Percentiles rank a stretch among this genome's conserved stretches.
Conservation (phyloP, 1,140 invertebrate species). For the Ectropis grisescens region DNA sequence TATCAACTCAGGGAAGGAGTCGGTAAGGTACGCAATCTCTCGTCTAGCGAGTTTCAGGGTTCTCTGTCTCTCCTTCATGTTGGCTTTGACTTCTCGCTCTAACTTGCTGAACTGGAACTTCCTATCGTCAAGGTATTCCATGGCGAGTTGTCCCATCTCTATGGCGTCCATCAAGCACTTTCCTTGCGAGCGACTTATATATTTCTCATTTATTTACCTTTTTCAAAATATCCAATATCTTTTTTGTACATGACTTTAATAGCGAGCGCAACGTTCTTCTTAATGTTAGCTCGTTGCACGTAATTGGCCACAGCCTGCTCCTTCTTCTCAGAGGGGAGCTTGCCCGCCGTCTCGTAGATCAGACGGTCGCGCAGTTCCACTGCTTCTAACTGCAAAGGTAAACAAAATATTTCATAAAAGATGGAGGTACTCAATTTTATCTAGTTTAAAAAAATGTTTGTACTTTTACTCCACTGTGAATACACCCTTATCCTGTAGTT, state of each 20-base stretch:
- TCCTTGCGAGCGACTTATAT: constrained; percentile 69
- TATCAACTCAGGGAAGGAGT: constrained; percentile 71
- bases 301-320: constrained; percentile 69
- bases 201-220: constrained; percentile 64
- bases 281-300: constrained; percentile 70
- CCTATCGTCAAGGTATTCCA: constrained; percentile 74
- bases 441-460: too few relatives aligned
- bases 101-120: constrained; percentile 71
- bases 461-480: too few relatives aligned
- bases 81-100: constrained; percentile 69
- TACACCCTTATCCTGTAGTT: too few relatives aligned
- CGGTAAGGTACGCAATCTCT: constrained; percentile 70
- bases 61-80: constrained; percentile 73
- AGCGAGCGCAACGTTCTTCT: constrained; percentile 72
- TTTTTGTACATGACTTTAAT: constrained; percentile 72
- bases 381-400: constrained; percentile 63
- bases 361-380: constrained; percentile 62
- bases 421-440: too few relatives aligned
- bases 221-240: constrained; percentile 72
- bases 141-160: constrained; percentile 73
- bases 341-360: constrained; percentile 57
- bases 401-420: too few relatives aligned
- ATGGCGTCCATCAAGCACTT: constrained; percentile 72
- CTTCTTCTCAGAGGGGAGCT: constrained; percentile 62
- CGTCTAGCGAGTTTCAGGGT: constrained; percentile 64